phyloP scores from a whole-genome alignment of 2,888 invertebrate genomes.

The Drosophila percnosoma region DNA sequence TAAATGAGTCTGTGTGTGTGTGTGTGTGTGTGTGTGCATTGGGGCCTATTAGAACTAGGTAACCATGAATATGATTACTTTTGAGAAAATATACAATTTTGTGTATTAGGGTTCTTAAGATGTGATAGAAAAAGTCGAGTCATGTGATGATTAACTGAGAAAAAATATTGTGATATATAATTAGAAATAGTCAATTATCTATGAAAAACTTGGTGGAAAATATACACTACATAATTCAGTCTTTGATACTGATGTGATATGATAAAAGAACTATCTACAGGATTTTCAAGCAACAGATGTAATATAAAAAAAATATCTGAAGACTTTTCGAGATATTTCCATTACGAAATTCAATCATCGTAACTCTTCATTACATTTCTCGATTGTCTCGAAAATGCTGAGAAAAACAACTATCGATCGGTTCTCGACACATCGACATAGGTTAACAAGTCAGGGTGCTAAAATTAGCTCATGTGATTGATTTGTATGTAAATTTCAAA shows the following conservation, averaged over 20 bases:
- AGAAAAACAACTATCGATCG: background rate
- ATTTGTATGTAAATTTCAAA: conserved; percentile 33
- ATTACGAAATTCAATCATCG: background rate
- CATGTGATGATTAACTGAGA: conserved; percentile 12
- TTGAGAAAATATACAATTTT: conserved; percentile 7
- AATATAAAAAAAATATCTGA: background rate
- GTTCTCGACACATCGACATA: no score
- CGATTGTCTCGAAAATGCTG: background rate
- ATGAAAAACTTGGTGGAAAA: no score
- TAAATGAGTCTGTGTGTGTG: conserved; percentile 14
- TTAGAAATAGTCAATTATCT: background rate
- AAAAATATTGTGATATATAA: conserved; percentile 1
- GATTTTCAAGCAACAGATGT: background rate
- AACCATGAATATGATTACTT: conserved; percentile 29
- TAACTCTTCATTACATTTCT: background rate
- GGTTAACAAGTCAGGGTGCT: background rate
- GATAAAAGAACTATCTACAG: background rate
- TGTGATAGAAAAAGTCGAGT: conserved; percentile 4
- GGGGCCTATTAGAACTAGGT: conserved; percentile 29
- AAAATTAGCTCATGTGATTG: conserved; percentile 22
- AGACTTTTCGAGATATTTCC: background rate
- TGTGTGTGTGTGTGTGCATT: background rate
- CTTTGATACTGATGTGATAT: background rate
- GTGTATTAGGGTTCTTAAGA: conserved; percentile 15
- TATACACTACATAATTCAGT: background rate